A percentile compares a stretch with the other conserved stretches of the same genome.
Evolutionary conservation across 2,797 vertebrate species (phyloP).

Genomic region (Hoplostethus mediterraneus): DNA sequence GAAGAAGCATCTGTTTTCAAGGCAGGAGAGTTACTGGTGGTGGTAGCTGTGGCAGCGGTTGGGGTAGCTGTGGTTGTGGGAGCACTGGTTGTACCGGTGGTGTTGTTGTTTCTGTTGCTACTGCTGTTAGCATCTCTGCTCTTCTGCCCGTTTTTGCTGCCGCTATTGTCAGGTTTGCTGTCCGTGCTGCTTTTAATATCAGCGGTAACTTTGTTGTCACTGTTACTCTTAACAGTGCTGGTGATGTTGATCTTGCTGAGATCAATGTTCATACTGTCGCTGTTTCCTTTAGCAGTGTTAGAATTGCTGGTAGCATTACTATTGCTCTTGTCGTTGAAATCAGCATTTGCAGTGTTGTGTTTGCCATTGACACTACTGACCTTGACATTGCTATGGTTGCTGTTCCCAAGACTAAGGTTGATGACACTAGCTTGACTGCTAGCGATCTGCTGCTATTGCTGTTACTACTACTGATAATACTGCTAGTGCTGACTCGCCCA

Average conservation of each 20-base stretch:
- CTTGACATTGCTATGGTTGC: conserved; percentile 71
- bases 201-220: conserved; percentile 37
- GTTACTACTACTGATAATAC: conserved; percentile 29
- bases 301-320: conserved; percentile 29
- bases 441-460: conserved; percentile 21
- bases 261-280: conserved; percentile 52
- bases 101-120: conserved; percentile 41
- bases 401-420: conserved; percentile 73
- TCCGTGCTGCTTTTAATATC: conserved; percentile 61
- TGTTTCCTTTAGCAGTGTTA: conserved; percentile 46
- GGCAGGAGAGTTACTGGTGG: conserved; percentile 44
- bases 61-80: conserved; percentile 41
- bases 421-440: conserved; percentile 71
- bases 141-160: conserved; percentile 43
- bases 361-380: conserved; percentile 66
- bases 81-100: conserved; percentile 27
- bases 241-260: conserved; percentile 39
- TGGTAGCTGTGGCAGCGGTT: conserved; percentile 27
- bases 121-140: conserved; percentile 48
- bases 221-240: conserved; percentile 39
- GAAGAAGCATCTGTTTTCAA: conserved; percentile 60
- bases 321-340: conserved; percentile 58
- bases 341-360: conserved; percentile 36
- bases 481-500: conserved; percentile 60
- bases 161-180: conserved; percentile 31